phyloP scores from a whole-genome alignment of 2,888 invertebrate genomes.

The Spisula subtruncata region DNA sequence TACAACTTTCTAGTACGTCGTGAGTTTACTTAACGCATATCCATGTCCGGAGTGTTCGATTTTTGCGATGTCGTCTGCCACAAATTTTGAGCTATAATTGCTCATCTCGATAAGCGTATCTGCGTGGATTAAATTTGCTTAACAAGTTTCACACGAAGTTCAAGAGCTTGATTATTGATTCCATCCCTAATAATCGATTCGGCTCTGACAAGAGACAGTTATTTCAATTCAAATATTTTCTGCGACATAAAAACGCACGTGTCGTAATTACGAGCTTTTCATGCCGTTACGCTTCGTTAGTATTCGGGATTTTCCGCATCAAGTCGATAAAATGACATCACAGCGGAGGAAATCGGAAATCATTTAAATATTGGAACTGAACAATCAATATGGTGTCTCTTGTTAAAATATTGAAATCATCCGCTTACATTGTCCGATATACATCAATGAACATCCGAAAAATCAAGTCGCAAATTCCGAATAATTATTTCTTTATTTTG shows the following conservation, averaged over 20 bases:
- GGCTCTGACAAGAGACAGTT: neutral
- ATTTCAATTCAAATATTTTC: conserved; percentile 13
- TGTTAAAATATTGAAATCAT: neutral
- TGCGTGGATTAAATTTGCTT: conserved; percentile 38
- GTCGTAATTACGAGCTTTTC: neutral
- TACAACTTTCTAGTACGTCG: conserved; percentile 17
- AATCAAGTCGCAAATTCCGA: too few species aligned
- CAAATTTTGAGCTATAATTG: conserved; percentile 58
- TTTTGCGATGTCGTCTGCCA: conserved; percentile 46
- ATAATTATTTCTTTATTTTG: too few species aligned
- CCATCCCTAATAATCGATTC: conserved; percentile 17
- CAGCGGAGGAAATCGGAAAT: neutral
- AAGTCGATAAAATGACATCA: neutral
- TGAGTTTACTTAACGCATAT: conserved; percentile 31
- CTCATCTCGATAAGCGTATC: conserved; percentile 34
- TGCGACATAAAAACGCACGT: conserved; percentile 20
- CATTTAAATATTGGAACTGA: neutral
- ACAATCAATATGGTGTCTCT: neutral
- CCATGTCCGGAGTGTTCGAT: conserved; percentile 40
- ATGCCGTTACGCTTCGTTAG: neutral
- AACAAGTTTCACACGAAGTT: conserved; percentile 52
- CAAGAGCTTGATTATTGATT: conserved; percentile 47
- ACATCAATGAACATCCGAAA: too few species aligned
- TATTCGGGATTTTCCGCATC: neutral
- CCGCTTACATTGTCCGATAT: too few species aligned